Base-by-base conservation (phyloP, 2,113 vertebrate genomes). In the Myrmecophaga tridactyla region DNA sequence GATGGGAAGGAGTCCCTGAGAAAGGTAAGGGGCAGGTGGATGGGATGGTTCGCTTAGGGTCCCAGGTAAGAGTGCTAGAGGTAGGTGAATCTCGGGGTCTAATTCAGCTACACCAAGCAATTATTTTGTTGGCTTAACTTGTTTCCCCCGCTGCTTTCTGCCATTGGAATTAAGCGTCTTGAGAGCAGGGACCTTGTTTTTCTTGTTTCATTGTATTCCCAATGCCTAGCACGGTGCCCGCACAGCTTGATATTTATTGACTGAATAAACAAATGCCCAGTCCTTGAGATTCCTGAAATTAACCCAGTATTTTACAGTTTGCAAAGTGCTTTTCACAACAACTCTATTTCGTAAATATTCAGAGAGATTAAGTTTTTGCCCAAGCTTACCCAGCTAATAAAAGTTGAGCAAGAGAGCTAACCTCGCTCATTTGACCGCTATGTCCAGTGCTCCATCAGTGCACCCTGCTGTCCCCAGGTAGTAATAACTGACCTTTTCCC, bases 401-500 rank as follows among this genome's bases (percentile, higher is more conserved):
- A 62, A 98, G 97, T 9, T 97, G 98, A 8, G 95, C 98, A 94
- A 98, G 94, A 46, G 97, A 97, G 60, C 98, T 92, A 80, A 94
- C 96, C 7, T 96, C 94, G 0, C 86, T 97, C 97, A 58, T 97
- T 97, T 72, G 98, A 97, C 63, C 94, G 56, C 86, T 97, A 96
- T 77, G 53, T 89, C 86, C 9, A 0, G 6, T 3, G 51, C 39
- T 70, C 78, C 21, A 41, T 23, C 23, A 15, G n/a, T 7, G 15
- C 46, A 18, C 98, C 93, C 0, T 14, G 41, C 2, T 21, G 3
- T 51, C 31, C 34, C 20, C 85, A 51, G 48, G 18, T 12, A 14
- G 39, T n/a, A 13, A 18, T 36, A 75, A 73, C 2, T 43, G 34
- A 73, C 67, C 41, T 56, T 56, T 31, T 34, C 29, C 34, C 34